phyloP scores from a whole-genome alignment of 2,113 vertebrate genomes.

The Leucopsar rothschildi region DNA sequence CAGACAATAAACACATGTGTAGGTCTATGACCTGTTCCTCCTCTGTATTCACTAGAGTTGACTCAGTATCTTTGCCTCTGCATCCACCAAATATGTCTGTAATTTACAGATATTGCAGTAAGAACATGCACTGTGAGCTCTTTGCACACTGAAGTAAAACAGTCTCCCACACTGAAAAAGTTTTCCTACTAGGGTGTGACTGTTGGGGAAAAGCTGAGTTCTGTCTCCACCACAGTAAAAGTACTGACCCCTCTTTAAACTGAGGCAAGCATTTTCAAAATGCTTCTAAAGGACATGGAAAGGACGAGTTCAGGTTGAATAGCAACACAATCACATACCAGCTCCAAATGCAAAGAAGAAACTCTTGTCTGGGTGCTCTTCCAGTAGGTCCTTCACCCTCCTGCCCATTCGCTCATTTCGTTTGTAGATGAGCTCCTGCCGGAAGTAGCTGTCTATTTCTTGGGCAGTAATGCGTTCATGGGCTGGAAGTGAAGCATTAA shows the following conservation, averaged over 20 bases:
- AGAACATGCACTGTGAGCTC: neutral
- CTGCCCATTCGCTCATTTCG: constrained; percentile 85
- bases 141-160: neutral
- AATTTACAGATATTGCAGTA: neutral
- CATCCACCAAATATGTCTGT: neutral
- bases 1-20: rapidly evolving
- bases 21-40: neutral
- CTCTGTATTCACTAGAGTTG: neutral
- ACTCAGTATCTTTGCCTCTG: neutral
- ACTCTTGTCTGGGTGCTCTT: constrained; percentile 83
- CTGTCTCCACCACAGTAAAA: neutral
- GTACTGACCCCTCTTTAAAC: neutral
- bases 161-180: neutral
- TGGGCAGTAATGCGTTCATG: constrained; percentile 82
- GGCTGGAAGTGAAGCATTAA: constrained; percentile 80
- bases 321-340: constrained; percentile 68
- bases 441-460: constrained; percentile 88
- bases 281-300: neutral
- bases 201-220: neutral
- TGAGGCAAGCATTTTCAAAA: neutral
- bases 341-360: constrained; percentile 94
- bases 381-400: constrained; percentile 78
- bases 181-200: neutral
- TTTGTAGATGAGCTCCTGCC: constrained; percentile 87
- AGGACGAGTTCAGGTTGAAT: neutral